Percentiles rank a stretch among this genome's conserved stretches.
These are phyloP conservation scores for Epistrophe eligans DNA, from an alignment of 2,888 invertebrate genomes.

Conservation along the genomic window DNA sequence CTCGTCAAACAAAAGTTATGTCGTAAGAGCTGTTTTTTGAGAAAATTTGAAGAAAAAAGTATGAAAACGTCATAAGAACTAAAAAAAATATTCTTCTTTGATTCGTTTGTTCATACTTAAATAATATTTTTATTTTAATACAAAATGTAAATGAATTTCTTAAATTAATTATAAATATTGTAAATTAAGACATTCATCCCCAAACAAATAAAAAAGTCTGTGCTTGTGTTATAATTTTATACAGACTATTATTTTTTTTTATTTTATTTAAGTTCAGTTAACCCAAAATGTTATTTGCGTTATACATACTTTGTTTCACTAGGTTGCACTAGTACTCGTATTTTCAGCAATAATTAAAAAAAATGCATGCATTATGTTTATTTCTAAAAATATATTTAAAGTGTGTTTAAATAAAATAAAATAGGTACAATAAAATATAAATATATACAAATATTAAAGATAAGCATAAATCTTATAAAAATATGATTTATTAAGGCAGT, in stretches of 20 bases:
- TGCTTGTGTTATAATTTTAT: slow-evolving; percentile 13
- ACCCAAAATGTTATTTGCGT: too few relatives aligned
- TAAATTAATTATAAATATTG: neutral
- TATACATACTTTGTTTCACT: neutral
- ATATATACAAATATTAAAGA: neutral
- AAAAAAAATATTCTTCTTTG: too few relatives aligned
- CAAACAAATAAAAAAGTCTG: slow-evolving; percentile 2
- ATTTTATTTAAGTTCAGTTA: neutral
- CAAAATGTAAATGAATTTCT: neutral
- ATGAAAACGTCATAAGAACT: too few relatives aligned
- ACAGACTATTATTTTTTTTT: neutral
- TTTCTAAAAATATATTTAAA: neutral
- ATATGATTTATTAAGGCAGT: too few relatives aligned
- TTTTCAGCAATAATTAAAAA: too few relatives aligned
- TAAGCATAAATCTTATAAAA: neutral
- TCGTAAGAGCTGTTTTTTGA: too few relatives aligned
- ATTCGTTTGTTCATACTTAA: too few relatives aligned
- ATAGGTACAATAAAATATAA: neutral
- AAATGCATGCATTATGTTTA: neutral
- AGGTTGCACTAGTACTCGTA: too few relatives aligned
- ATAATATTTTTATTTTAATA: too few relatives aligned
- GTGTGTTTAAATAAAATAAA: too few relatives aligned
- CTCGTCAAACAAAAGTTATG: too few relatives aligned
- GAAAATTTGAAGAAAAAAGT: too few relatives aligned
- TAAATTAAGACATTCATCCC: neutral